Base-by-base conservation (phyloP, 1,140 invertebrate genomes). In the Caerostris darwini region DNA sequence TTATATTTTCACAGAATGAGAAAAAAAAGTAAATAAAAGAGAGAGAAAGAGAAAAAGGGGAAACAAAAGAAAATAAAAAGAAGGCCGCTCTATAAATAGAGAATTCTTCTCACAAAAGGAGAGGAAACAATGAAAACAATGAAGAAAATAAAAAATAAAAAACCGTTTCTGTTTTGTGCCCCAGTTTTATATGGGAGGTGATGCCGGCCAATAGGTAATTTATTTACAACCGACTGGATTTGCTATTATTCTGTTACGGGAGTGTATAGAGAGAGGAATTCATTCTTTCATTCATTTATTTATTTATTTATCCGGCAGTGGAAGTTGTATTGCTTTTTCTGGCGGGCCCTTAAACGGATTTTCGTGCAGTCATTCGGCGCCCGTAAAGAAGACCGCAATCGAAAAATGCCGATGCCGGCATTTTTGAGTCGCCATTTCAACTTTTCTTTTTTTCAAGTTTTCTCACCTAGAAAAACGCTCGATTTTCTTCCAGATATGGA, bases 181-280 rank as follows among this genome's bases (percentile, higher is more conserved):
- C 50, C 57, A 56, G 54, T 85, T 85, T 85, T 57, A 34, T 58
- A 57, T 85, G n/a, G 19, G 19, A 34, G 8, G 77, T 34, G 7
- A 53, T 54, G 19, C 82, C 54, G 82, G n/a, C 54, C 82, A 85
- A 85, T 85, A 58, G 82, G 54, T 85, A 85, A 85, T 85, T 85
- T 85, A 85, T 85, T 85, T 85, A 85, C 82, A 85, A 85, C 82
- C 54, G 82, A 85, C 56, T 17, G 54, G 54, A 85, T 85, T 83
- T 83, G 53, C 81, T 83, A 83, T 83, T 85, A 85, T 85, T 54
- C 56, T 57, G 82, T 85, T 57, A 85, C 56, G 54, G 34, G 82
- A 85, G 54, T 85, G 56, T 85, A 85, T 83, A 56, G 53, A 83
- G 14, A 83, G 14, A 17, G 17, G 19, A n/a, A 56, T 85, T 85